Conservation (phyloP, 1,140 invertebrate species). For the Drosophila ironensis region DNA sequence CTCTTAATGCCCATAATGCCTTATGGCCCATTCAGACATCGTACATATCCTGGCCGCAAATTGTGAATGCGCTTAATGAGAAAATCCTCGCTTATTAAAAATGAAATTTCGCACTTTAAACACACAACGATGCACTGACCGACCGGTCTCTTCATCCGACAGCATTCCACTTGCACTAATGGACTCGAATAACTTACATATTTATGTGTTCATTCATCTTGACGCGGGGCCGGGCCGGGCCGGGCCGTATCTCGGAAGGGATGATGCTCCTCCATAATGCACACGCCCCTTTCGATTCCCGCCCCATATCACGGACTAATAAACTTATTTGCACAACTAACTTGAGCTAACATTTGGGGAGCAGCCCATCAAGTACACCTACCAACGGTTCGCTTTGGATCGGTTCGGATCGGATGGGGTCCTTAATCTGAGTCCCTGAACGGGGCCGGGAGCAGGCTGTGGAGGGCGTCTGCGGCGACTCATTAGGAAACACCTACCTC, state of each 20-base stretch:
- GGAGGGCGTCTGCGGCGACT: conserved; percentile 66
- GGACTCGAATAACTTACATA: conserved; percentile 22
- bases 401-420: too few relatives aligned
- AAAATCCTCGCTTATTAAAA: conserved; percentile 57
- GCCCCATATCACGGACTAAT: conserved; percentile 51
- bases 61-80: conserved; percentile 46
- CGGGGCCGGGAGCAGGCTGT: neutral
- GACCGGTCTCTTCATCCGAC: neutral
- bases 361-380: conserved; percentile 67
- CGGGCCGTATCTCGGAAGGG: too few relatives aligned
- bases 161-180: conserved; percentile 22
- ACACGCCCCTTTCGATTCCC: conserved; percentile 42
- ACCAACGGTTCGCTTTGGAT: conserved; percentile 6
- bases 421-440: neutral
- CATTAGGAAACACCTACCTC: conserved; percentile 73
- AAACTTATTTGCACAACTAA: conserved; percentile 75
- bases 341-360: conserved; percentile 59
- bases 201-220: conserved; percentile 10
- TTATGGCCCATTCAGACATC: neutral
- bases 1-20: conserved; percentile 15
- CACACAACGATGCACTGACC: neutral
- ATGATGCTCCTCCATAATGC: conserved; percentile 13
- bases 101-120: conserved; percentile 46
- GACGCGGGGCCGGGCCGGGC: neutral
- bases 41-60: neutral